Evolutionary conservation across 1,140 invertebrate species (phyloP).

Genomic region (Antheraea pernyi): DNA sequence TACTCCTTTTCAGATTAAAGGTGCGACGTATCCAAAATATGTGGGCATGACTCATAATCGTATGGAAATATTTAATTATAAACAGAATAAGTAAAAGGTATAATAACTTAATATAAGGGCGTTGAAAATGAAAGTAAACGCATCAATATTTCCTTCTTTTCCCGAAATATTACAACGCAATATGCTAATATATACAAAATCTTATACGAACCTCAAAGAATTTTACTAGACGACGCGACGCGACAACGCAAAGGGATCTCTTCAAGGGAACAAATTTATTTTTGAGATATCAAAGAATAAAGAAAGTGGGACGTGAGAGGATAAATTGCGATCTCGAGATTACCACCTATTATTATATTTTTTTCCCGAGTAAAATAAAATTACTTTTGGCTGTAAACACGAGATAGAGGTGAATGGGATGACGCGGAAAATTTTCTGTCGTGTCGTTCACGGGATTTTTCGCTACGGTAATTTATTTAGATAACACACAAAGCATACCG

Average conservation of each 20-base stretch:
- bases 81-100: too few relatives aligned
- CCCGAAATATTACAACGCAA: background rate
- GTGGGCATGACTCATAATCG: too few relatives aligned
- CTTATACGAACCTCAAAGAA: background rate
- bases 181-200: conserved; percentile 1
- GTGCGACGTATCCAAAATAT: too few relatives aligned
- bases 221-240: background rate
- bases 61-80: too few relatives aligned
- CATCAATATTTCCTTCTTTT: background rate
- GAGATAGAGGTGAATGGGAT: background rate
- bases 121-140: background rate
- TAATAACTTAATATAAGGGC: too few relatives aligned
- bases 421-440: background rate
- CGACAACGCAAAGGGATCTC: background rate
- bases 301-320: conserved; percentile 11
- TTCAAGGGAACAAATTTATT: background rate
- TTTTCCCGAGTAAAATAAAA: conserved; percentile 20
- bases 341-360: conserved; percentile 29
- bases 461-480: too few relatives aligned
- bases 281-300: conserved; percentile 20
- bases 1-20: too few relatives aligned
- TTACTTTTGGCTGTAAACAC: conserved; percentile 9
- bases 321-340: conserved; percentile 26
- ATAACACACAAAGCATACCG: too few relatives aligned
- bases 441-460: background rate